Conservation (phyloP, 2,797 vertebrate species). For the Sebastes iracundus region DNA sequence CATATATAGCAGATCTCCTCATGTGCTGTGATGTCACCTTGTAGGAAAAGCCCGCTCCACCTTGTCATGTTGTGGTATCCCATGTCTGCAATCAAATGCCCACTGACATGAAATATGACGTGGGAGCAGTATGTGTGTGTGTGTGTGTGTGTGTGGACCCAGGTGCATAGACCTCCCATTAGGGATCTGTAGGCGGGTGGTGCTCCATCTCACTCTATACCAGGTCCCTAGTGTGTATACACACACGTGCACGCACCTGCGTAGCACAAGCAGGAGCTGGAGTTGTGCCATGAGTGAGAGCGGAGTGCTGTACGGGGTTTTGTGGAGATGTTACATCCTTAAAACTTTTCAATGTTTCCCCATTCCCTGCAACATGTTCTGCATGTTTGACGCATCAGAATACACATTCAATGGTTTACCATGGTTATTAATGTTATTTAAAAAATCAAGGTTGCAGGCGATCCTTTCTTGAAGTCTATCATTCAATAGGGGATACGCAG, state of each 20-base stretch:
- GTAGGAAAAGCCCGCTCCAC: constrained; percentile 65
- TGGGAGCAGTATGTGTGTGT: constrained; percentile 17
- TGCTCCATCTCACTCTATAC: constrained; percentile 62
- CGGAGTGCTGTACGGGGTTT: background rate
- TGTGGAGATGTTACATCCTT: background rate
- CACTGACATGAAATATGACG: constrained; percentile 76
- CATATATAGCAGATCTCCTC: constrained; percentile 39
- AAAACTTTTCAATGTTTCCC: background rate
- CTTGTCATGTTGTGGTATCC: constrained; percentile 75
- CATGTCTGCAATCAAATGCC: constrained; percentile 71
- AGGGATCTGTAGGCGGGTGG: constrained; percentile 71
- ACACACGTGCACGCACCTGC: constrained; percentile 62
- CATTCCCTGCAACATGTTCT: background rate
- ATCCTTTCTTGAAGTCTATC: constrained; percentile 33
- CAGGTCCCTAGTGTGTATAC: constrained; percentile 50
- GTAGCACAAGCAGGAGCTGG: constrained; percentile 27
- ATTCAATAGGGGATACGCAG: constrained; percentile 23
- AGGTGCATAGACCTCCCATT: constrained; percentile 76
- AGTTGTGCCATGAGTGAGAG: constrained; percentile 44
- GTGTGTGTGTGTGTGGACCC: constrained; percentile 59
- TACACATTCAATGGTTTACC: constrained; percentile 15
- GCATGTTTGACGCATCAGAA: constrained; percentile 15
- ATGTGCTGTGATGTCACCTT: constrained; percentile 74
- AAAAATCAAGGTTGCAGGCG: constrained; percentile 20
- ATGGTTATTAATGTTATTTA: constrained; percentile 19